Evolutionary conservation across 2,888 invertebrate genomes (phyloP).

Genomic region (Sussaba pulchella): DNA sequence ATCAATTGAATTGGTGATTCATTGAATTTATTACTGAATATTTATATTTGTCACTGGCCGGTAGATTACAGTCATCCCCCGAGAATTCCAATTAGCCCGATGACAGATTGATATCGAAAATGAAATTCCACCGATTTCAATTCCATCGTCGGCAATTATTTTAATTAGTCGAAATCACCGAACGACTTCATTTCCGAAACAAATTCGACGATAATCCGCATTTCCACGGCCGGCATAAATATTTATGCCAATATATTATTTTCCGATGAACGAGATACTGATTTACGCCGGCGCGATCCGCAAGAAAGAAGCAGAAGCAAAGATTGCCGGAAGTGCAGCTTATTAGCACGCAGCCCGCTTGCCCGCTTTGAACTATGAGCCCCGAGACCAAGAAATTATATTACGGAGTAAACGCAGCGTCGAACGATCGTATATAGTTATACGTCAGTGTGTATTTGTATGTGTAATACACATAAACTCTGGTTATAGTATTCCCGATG

Average conservation of each 20-base stretch:
- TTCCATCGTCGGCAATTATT: not conserved
- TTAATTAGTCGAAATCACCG: constrained; percentile 16
- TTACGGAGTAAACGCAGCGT: constrained; percentile 56
- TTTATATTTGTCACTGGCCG: too few relatives aligned
- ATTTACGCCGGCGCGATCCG: constrained; percentile 14
- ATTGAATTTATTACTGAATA: too few relatives aligned
- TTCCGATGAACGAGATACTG: constrained; percentile 34
- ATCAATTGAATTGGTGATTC: too few relatives aligned
- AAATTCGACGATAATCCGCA: constrained; percentile 46
- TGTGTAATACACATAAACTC: constrained; percentile 12
- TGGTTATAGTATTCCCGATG: constrained; percentile 45
- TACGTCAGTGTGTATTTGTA: not conserved
- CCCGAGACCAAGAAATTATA: constrained; percentile 56
- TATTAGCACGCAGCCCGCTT: constrained; percentile 61
- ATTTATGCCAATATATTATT: constrained; percentile 55
- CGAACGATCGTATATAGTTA: constrained; percentile 41
- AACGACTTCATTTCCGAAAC: constrained; percentile 50
- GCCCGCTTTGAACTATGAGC: constrained; percentile 55
- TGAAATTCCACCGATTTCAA: too few relatives aligned
- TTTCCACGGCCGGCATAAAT: constrained; percentile 38
- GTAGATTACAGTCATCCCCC: not conserved
- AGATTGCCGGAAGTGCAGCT: constrained; percentile 63
- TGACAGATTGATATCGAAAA: too few relatives aligned
- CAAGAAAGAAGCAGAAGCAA: constrained; percentile 10
- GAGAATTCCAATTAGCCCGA: not conserved